phyloP scores from a whole-genome alignment of 2,888 invertebrate genomes.

The Vannuccia rotundouncinata region DNA sequence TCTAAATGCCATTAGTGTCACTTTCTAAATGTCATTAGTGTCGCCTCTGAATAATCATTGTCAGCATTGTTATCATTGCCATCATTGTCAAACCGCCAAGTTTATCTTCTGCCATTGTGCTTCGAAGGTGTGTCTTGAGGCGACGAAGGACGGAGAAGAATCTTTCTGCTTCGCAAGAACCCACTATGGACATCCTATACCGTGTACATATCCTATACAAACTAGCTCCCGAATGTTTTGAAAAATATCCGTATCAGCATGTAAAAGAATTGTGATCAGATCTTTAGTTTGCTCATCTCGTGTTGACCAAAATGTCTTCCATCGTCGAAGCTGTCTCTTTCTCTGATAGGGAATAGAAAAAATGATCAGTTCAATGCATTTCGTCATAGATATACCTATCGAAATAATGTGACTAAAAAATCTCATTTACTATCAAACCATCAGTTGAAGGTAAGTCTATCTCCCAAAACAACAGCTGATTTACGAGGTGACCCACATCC shows the following conservation, averaged over 20 bases:
- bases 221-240: background rate
- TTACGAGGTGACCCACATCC: background rate
- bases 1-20: background rate
- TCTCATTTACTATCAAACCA: background rate
- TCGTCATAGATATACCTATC: background rate
- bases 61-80: no score
- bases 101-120: conserved; percentile 15
- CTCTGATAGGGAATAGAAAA: background rate
- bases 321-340: background rate
- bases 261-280: background rate
- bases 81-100: conserved; percentile 9
- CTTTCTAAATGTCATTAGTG: background rate
- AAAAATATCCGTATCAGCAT: background rate
- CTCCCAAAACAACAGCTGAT: background rate
- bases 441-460: background rate
- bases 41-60: conserved; percentile 3
- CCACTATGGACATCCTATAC: background rate
- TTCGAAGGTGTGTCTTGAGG: conserved; percentile 25
- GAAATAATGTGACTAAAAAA: background rate
- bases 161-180: background rate
- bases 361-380: background rate
- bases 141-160: background rate
- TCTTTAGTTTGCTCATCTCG: background rate
- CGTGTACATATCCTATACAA: background rate
- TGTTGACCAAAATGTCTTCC: background rate